Conservation (phyloP, 2,888 invertebrate genomes). For the Hoplodrina ambigua region DNA sequence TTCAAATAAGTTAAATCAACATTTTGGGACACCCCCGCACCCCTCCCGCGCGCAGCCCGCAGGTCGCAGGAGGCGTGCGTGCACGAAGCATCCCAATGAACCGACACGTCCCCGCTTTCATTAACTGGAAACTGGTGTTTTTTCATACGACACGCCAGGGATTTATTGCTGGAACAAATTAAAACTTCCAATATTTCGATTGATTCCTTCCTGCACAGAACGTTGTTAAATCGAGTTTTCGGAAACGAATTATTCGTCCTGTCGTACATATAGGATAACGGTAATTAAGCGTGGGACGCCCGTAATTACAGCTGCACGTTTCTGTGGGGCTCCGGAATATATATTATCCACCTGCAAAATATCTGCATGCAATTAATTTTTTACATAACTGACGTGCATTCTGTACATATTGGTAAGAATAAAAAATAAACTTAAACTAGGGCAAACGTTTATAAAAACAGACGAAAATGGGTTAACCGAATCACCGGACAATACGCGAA, state of each 20-base stretch:
- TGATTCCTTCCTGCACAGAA: constrained; percentile 61
- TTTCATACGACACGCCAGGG: constrained; percentile 64
- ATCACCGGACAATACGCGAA: constrained; percentile 61
- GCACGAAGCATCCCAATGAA: constrained; percentile 60
- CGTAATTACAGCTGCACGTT: constrained; percentile 24
- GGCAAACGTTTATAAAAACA: constrained; percentile 54
- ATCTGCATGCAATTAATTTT: constrained; percentile 2
- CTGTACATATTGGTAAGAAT: constrained; percentile 16
- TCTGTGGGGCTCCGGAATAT: constrained; percentile 3
- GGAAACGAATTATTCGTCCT: constrained; percentile 38
- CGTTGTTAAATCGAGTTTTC: constrained; percentile 50
- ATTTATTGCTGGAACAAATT: constrained; percentile 69
- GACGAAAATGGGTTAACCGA: constrained; percentile 55
- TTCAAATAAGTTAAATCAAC: constrained; percentile 69
- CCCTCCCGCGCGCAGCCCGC: background rate
- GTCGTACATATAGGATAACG: constrained; percentile 27
- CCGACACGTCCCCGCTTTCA: constrained; percentile 59
- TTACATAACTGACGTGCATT: background rate
- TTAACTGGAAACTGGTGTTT: constrained; percentile 64
- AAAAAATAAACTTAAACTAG: constrained; percentile 39
- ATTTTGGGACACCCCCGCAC: constrained; percentile 33
- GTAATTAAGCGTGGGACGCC: constrained; percentile 40
- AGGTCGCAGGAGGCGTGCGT: constrained; percentile 41
- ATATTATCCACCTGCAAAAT: background rate
- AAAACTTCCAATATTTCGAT: constrained; percentile 64